Base-by-base conservation (phyloP, 2,113 vertebrate species). In the Equus przewalskii region DNA sequence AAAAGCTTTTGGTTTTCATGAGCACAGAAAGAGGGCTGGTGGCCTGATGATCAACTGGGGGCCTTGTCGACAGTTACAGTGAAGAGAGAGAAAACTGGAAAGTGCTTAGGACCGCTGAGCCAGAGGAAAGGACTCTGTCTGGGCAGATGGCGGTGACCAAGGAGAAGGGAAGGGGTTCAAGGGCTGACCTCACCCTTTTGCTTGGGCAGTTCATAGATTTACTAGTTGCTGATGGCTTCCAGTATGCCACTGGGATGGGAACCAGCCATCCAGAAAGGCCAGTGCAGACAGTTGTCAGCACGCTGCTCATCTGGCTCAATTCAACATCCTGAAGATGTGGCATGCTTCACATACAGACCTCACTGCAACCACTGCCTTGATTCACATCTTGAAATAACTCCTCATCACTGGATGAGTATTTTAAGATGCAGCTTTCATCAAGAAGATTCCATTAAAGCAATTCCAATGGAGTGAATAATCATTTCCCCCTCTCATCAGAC, bases 351-450 rank as follows among this genome's bases (percentile, higher is more conserved):
- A n/a, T 28, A 4, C 51, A 69, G 56, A 83, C 86, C 70, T 64
- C 70, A 6, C 89, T 46, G 64, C 86, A 76, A 7, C 41, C 10
- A 1, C 22, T 0, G n/a, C 90, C 80, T 83, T 56, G 90, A 83
- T 83, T 96, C 92, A 79, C 72, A 65, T 95, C 95, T 96, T 96
- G 92, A 97, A 97, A 96, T 96, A 97, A 91, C 92, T 96, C 84
- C 90, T 97, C 92, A 89, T 97, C 58, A 49, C 94, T 96, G 75
- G 54, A 22, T 30, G 84, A 78, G 65, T 97, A 97, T 98, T 98
- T 97, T 98, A 95, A 97, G 97, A 97, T n/a, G 60, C 78, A 62
- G 88, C 78, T 96, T 97, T 98, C 90, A 96, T 98, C 97, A 95
- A 87, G 97, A 91, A 94, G 70, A 11, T 86, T 89, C 94, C 88